A percentile compares a stretch with the other conserved stretches of the same genome.
Evolutionary conservation across 2,113 vertebrate species (phyloP).

Genomic region (Podiceps cristatus): DNA sequence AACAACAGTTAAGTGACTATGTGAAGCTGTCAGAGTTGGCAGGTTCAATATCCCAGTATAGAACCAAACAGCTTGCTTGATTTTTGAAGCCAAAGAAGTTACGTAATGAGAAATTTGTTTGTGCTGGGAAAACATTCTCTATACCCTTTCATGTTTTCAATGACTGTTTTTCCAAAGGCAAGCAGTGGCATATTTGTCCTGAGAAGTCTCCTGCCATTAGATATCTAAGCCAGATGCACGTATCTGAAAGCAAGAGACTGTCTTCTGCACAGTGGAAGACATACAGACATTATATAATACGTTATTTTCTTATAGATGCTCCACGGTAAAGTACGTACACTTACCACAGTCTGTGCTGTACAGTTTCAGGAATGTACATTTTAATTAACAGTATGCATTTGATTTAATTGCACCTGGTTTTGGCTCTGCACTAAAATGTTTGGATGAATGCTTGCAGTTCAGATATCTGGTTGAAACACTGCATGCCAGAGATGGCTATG

Average conservation of each 20-base stretch:
- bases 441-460: neutral
- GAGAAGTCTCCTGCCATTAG: neutral
- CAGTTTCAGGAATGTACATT: neutral
- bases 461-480: neutral
- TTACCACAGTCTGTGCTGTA: neutral
- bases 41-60: slow-evolving; percentile 14
- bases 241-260: neutral
- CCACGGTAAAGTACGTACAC: neutral
- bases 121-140: neutral
- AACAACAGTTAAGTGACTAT: neutral
- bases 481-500: neutral
- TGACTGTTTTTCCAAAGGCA: slow-evolving; percentile 2
- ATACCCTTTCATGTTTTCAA: neutral
- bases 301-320: neutral
- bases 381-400: neutral
- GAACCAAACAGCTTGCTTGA: slow-evolving; percentile 3
- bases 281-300: neutral
- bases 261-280: neutral
- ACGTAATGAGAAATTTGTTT: neutral
- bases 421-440: neutral
- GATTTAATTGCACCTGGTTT: neutral
- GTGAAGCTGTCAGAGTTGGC: slow-evolving; percentile 18
- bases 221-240: neutral
- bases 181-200: neutral
- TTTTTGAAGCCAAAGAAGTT: slow-evolving; percentile 25